Evolutionary conservation across 1,140 invertebrate species (phyloP).

Genomic region (Trichonephila clavata): DNA sequence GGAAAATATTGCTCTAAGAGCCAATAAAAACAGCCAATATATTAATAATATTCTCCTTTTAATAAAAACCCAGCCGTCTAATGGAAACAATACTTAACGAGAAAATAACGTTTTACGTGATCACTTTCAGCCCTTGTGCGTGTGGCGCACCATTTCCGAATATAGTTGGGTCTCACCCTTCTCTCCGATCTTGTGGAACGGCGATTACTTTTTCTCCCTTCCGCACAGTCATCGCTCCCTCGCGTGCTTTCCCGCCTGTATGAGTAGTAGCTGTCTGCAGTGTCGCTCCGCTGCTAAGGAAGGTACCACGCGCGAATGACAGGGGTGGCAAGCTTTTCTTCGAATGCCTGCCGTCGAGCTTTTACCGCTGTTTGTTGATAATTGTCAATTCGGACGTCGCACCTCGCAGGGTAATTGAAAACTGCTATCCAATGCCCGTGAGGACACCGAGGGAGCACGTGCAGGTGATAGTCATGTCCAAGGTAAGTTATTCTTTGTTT

Average conservation of each 20-base stretch:
- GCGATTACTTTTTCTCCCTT: neutral
- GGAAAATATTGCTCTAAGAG: too few relatives aligned
- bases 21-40: too few relatives aligned
- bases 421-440: slow-evolving; percentile 50
- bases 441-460: neutral
- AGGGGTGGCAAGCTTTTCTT: slow-evolving; percentile 45
- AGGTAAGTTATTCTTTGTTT: slow-evolving; percentile 16
- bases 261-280: slow-evolving; percentile 69
- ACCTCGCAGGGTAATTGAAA: neutral
- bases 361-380: slow-evolving; percentile 26
- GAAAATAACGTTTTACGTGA: neutral
- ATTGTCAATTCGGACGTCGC: slow-evolving; percentile 18
- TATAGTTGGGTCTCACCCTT: neutral
- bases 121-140: neutral
- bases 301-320: slow-evolving; percentile 70
- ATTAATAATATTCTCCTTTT: too few relatives aligned
- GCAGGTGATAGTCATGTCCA: slow-evolving; percentile 48
- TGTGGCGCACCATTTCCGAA: slow-evolving; percentile 46
- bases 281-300: slow-evolving; percentile 54
- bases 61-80: too few relatives aligned
- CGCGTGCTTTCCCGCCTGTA: slow-evolving; percentile 47
- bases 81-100: too few relatives aligned
- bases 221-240: slow-evolving; percentile 14
- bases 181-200: slow-evolving; percentile 9
- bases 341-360: slow-evolving; percentile 43